Conservation (phyloP, 1,140 invertebrate genomes). For the Drosophila neocordata region DNA sequence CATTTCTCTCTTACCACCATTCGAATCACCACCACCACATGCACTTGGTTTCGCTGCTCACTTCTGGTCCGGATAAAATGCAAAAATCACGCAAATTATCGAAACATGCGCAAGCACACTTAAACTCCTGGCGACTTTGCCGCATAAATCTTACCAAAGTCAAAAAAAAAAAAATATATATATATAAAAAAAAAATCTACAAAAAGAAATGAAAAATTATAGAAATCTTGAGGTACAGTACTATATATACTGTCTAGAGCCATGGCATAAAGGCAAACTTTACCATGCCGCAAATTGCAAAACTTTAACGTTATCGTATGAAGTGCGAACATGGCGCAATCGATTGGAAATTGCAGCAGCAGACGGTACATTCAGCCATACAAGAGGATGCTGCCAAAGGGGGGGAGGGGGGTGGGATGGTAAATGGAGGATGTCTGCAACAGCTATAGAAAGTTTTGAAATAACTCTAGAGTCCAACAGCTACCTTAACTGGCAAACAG, state of each 20-base stretch:
- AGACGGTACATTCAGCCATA: constrained; percentile 4
- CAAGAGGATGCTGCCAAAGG: background rate
- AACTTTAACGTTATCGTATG: constrained; percentile 77
- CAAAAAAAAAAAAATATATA: constrained; percentile 43
- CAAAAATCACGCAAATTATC: constrained; percentile 81
- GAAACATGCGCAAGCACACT: constrained; percentile 77
- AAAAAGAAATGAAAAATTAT: constrained; percentile 61
- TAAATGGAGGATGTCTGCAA: constrained; percentile 8
- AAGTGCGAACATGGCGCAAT: constrained; percentile 78
- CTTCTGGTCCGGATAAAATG: constrained; percentile 60
- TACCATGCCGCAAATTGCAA: constrained; percentile 78
- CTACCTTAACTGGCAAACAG: constrained; percentile 6
- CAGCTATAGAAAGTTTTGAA: constrained; percentile 2
- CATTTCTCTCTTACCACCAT: constrained; percentile 34
- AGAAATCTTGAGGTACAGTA: constrained; percentile 69
- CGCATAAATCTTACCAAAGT: constrained; percentile 75
- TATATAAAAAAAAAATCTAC: constrained; percentile 32
- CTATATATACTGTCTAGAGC: constrained; percentile 13
- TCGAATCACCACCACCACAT: constrained; percentile 27
- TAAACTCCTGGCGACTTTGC: constrained; percentile 67
- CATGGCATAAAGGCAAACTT: constrained; percentile 68
- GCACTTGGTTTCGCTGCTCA: constrained; percentile 34
- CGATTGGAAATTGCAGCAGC: constrained; percentile 76
- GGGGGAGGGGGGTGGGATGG: background rate
- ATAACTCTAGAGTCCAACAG: constrained; percentile 7